Evolutionary conservation across 1,140 invertebrate genomes (phyloP).

Genomic region (Drosophila neocordata): DNA sequence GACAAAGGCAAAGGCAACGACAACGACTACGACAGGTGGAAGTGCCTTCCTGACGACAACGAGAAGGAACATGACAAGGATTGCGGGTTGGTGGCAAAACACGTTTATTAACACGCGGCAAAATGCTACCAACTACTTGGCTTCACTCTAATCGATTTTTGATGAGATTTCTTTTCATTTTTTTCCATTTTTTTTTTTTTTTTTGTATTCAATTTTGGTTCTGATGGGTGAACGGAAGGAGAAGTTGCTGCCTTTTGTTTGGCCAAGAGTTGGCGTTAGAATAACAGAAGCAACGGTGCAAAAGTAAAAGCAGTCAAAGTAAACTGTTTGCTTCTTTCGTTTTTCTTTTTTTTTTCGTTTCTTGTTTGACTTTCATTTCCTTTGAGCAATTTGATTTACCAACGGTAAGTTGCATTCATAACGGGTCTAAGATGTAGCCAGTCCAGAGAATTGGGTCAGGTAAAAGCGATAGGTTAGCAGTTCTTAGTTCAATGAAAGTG

Average conservation of each 20-base stretch:
- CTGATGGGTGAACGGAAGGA: constrained; percentile 59
- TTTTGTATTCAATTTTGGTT: constrained; percentile 76
- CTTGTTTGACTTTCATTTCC: constrained; percentile 64
- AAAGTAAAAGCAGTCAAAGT: constrained; percentile 19
- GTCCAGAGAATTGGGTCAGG: not conserved
- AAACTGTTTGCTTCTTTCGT: constrained; percentile 28
- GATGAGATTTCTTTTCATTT: constrained; percentile 55
- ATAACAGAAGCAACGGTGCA: no score
- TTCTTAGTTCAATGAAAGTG: no score
- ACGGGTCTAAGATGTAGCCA: constrained; percentile 22
- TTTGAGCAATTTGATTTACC: constrained; percentile 46
- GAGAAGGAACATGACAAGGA: not conserved
- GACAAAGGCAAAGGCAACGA: constrained; percentile 6
- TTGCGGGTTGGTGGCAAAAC: constrained; percentile 9
- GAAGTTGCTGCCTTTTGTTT: not conserved
- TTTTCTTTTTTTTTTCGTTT: not conserved
- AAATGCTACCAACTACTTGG: constrained; percentile 43
- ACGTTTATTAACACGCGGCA: constrained; percentile 63
- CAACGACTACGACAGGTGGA: constrained; percentile 32
- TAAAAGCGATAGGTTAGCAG: not conserved
- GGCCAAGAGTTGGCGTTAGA: not conserved
- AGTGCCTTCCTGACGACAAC: constrained; percentile 9
- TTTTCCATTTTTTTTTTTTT: not conserved
- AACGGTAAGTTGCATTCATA: constrained; percentile 14
- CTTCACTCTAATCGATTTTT: constrained; percentile 73